Base-by-base conservation (phyloP, 1,140 invertebrate species). In the Danaus plexippus region DNA sequence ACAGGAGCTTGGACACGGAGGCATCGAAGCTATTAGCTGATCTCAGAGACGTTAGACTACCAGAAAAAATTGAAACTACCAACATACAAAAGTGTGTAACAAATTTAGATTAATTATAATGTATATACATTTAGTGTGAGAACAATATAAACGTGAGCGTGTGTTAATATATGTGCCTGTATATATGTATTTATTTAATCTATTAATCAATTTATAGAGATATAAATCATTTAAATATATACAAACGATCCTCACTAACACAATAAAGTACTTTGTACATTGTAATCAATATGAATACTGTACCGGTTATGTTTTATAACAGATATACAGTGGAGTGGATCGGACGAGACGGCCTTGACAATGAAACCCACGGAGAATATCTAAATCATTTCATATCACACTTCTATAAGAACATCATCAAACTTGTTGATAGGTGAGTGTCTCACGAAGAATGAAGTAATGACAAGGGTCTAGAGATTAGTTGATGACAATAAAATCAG, bases 301-400 rank as follows among this genome's bases (percentile, higher is more conserved):
- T 32, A 32, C 22, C 22, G 22, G 22, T 32, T 32, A 51, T 43
- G 49, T 51, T 44, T 15, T 15, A 59, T 75, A 77, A 49, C 70
- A 96, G 95, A 71, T 98, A 97, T 72, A 97, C 94, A 0, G 96
- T 99, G 0, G 97, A 98, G 79, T 99, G 97, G 97, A 96, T 97
- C 22, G 97, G 97, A 0, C 90, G 97, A 51, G 97, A 98, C 80
- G 97, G 97, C 49, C 88, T 99, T 9, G 96, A 97, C 69, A 90
- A 91, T 9, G 96, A 98, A 74, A 97, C 96, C 0, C 97, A 99
- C 72, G 91, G 93, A 47, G 96, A 98, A 77, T 99, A 99, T 80
- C 88, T 99, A 11, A 94, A 96, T 77, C 94, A 98, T 73, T 99
- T 99, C 82, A 97, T 97, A 57, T 92, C 93, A 0, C 96, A 98